Conservation (phyloP, 2,113 vertebrate species). For the Columba janthina region DNA sequence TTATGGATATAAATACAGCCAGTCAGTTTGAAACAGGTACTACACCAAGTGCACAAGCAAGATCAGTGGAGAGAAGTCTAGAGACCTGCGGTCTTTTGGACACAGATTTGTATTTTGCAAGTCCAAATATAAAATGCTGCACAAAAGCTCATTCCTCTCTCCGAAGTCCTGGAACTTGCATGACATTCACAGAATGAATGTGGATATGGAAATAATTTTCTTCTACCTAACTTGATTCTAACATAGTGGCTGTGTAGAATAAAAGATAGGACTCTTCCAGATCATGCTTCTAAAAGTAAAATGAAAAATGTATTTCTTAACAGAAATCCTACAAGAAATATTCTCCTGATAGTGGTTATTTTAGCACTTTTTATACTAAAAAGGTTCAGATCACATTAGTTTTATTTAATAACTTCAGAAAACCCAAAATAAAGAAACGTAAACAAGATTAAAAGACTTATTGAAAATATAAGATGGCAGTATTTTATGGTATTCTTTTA, state of each 20-base stretch:
- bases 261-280: not conserved
- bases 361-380: not conserved
- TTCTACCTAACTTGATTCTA: not conserved
- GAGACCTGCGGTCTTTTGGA: not conserved
- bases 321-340: not conserved
- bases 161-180: not conserved
- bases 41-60: not conserved
- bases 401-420: not conserved
- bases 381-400: not conserved
- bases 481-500: not conserved
- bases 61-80: not conserved
- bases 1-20: not conserved
- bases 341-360: not conserved
- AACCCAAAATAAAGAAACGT: not conserved
- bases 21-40: not conserved
- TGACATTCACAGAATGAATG: not conserved
- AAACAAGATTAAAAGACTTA: not conserved
- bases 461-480: not conserved
- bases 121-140: not conserved
- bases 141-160: not conserved
- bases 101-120: not conserved
- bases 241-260: not conserved
- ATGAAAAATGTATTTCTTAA: not conserved
- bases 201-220: not conserved
- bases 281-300: not conserved